A percentile compares a stretch with the other conserved stretches of the same genome.
phyloP scores from a whole-genome alignment of 2,113 vertebrate species.

The Pao palembangensis region DNA sequence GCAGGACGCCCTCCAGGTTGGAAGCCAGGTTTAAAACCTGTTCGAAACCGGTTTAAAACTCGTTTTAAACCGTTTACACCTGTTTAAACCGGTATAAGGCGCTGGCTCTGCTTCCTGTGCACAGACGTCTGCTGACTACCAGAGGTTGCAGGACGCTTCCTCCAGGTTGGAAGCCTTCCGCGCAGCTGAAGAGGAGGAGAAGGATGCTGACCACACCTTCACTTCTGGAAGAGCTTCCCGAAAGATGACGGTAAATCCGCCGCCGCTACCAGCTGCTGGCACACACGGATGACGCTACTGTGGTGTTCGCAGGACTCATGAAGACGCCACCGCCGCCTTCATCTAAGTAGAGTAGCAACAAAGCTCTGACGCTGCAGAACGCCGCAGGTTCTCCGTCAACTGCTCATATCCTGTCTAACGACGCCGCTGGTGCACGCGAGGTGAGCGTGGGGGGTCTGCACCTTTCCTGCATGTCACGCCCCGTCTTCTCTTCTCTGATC shows the following conservation, averaged over 20 bases:
- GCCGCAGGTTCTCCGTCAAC: slow-evolving; percentile 94
- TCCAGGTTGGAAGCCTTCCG: slow-evolving; percentile 85
- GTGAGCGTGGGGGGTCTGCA: too few relatives aligned
- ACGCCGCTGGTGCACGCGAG: slow-evolving; percentile 86
- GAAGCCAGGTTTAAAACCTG: too few relatives aligned
- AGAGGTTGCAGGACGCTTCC: slow-evolving; percentile 86
- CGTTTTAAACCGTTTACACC: too few relatives aligned
- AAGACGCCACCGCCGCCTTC: slow-evolving; percentile 88
- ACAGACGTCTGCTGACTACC: slow-evolving; percentile 88
- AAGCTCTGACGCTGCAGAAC: slow-evolving; percentile 87
- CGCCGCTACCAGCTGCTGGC: too few relatives aligned
- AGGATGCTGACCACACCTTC: slow-evolving; percentile 86
- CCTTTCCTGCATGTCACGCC: too few relatives aligned
- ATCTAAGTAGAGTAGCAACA: slow-evolving; percentile 97
- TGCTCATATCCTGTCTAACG: slow-evolving; percentile 98
- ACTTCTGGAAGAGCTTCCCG: slow-evolving; percentile 99
- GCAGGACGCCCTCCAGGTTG: too few relatives aligned
- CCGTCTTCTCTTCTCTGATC: too few relatives aligned
- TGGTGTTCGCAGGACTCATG: slow-evolving; percentile 97
- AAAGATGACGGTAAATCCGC: slow-evolving; percentile 99
- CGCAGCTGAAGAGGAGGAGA: slow-evolving; percentile 39
- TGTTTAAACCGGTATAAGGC: too few relatives aligned
- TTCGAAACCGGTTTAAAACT: too few relatives aligned
- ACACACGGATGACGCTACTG: too few relatives aligned
- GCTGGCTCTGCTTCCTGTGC: too few relatives aligned